phyloP scores from a whole-genome alignment of 2,113 vertebrate species.

The Cephalopholis sonnerati region DNA sequence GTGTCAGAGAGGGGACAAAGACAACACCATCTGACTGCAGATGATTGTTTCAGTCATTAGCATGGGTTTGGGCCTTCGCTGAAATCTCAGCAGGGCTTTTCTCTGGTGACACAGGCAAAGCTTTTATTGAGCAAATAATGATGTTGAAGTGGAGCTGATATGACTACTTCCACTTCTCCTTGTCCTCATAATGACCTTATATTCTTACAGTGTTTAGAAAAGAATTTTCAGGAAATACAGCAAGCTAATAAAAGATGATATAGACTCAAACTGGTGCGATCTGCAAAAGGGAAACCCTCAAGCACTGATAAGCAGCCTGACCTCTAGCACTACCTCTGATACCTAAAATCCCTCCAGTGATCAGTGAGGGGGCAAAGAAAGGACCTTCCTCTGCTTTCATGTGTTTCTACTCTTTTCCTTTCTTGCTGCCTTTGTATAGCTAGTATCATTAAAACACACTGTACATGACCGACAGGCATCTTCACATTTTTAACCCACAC shows the following conservation, averaged over 20 bases:
- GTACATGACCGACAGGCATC: not conserved
- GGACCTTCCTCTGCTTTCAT: no score
- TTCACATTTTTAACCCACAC: not conserved
- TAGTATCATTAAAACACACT: not conserved
- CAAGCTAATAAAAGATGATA: not conserved
- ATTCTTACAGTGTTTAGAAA: not conserved
- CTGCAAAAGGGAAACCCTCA: not conserved
- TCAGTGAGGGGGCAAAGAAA: no score
- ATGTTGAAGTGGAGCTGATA: constrained; percentile 40
- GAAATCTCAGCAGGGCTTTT: constrained; percentile 51
- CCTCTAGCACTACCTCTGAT: not conserved
- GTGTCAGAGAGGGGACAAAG: constrained; percentile 69
- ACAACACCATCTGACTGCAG: constrained; percentile 70
- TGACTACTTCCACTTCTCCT: constrained; percentile 6
- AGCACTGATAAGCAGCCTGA: not conserved
- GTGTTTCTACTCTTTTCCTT: not conserved
- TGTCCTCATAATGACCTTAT: constrained; percentile 3
- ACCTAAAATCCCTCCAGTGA: not conserved
- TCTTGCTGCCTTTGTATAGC: not conserved
- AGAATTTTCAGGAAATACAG: not conserved
- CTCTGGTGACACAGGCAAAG: constrained; percentile 48
- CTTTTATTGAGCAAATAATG: constrained; percentile 55
- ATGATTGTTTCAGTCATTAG: constrained; percentile 67
- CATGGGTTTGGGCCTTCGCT: constrained; percentile 34
- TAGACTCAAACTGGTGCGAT: not conserved